A percentile compares a stretch with the other conserved stretches of the same genome.
phyloP scores from a whole-genome alignment of 2,113 vertebrate genomes.

The Cyanoramphus novaezelandiae region DNA sequence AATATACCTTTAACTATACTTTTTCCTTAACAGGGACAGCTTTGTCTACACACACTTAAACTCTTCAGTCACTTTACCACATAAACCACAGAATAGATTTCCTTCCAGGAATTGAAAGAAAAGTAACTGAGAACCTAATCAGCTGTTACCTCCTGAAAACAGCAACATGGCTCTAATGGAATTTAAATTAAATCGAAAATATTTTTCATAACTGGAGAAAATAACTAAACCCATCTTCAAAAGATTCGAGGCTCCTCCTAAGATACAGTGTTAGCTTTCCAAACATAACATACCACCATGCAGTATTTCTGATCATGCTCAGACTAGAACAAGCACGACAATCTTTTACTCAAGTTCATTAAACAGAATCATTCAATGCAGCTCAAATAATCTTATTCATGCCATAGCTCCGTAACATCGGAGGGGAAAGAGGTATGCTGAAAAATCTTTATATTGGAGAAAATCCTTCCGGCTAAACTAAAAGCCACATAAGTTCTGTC shows the following conservation, averaged over 20 bases:
- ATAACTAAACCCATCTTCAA: background rate
- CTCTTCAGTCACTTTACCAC: background rate
- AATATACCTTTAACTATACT: background rate
- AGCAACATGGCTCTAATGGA: background rate
- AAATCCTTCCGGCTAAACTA: background rate
- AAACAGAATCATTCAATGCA: background rate
- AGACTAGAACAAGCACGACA: background rate
- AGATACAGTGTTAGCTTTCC: background rate
- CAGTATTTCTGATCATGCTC: background rate
- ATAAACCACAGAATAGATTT: constrained; percentile 17
- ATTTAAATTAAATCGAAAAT: background rate
- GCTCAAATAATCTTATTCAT: background rate
- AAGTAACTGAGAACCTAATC: background rate
- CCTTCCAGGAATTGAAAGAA: background rate
- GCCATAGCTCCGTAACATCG: background rate
- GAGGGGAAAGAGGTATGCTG: background rate
- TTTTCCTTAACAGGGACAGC: background rate
- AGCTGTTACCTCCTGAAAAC: background rate
- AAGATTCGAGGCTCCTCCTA: background rate
- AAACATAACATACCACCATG: background rate
- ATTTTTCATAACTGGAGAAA: background rate
- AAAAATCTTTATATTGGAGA: background rate
- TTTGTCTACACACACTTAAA: background rate
- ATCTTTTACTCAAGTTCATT: background rate
- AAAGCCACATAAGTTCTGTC: background rate